Evolutionary conservation across 2,113 vertebrate genomes (phyloP).

Genomic region (Pseudorasbora parva): DNA sequence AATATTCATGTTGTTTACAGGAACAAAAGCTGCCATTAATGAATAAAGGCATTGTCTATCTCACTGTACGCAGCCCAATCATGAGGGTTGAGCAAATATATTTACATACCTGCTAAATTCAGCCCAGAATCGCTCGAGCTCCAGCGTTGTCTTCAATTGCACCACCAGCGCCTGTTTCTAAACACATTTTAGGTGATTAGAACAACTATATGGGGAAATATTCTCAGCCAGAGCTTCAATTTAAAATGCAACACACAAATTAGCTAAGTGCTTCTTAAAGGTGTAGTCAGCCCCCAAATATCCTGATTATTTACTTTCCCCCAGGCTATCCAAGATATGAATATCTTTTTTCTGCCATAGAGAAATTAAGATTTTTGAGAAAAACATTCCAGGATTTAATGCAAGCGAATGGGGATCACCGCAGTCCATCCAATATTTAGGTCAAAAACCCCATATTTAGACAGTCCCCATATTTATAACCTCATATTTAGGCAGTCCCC

Average conservation of each 20-base stretch:
- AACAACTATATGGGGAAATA: background rate
- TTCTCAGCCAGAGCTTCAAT: background rate
- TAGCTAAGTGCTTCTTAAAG: background rate
- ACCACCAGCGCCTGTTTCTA: background rate
- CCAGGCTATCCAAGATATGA: too few species aligned
- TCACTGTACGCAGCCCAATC: conserved; percentile 27
- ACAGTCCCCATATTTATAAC: too few species aligned
- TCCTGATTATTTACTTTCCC: too few species aligned
- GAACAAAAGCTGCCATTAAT: conserved; percentile 62
- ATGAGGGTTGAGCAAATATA: conserved; percentile 28
- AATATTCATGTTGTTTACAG: conserved; percentile 64
- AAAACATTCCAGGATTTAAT: too few species aligned
- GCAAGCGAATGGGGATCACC: too few species aligned
- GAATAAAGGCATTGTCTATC: conserved; percentile 57
- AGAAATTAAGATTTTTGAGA: too few species aligned
- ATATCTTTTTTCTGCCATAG: too few species aligned
- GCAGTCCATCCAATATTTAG: too few species aligned
- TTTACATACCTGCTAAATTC: conserved; percentile 30
- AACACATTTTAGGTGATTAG: background rate
- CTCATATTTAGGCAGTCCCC: too few species aligned
- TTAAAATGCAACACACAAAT: background rate
- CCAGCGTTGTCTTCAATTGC: background rate
- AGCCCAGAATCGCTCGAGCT: background rate
- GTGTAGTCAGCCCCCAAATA: too few species aligned
- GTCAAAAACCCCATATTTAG: too few species aligned